Base-by-base conservation (phyloP, 2,888 invertebrate genomes). In the Neria commutata region DNA sequence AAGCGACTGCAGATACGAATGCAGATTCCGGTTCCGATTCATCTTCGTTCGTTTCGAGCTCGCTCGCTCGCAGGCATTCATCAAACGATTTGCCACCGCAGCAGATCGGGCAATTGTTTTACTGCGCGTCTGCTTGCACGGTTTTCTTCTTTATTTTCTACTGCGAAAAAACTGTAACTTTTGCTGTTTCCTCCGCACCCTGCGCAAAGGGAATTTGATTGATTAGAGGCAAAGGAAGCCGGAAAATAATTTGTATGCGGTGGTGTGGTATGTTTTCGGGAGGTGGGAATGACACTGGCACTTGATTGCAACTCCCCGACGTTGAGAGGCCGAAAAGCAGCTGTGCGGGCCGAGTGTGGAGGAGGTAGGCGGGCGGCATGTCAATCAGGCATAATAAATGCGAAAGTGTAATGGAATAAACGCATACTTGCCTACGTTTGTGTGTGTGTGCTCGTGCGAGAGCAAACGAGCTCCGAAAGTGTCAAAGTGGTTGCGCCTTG, bases 11-110 rank as follows among this genome's bases (percentile, higher is more conserved):
- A 54, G 70, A 75, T 73, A 69, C 69, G 67, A 65, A 67, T 67
- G 71, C 60, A 54, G 65, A 59, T 61, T 61, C 47, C 21, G 52
- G 40, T 53, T 55, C 54, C 34, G 58, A 60, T 66, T 57, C 63
- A 54, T 56, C 11, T 52, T 29, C 45, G 25, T 58, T 3, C 11
- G 46, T 11, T 51, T 19, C n/a, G 5, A 5, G 3, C 24, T 56
- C 54, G 48, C 54, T 48, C 67, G 72, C 70, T 62, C 3, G 62
- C 53, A 67, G 74, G 67, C 67, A 70, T 75, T 73, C 75, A 69
- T 68, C 72, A 72, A 73, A 70, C 67, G 75, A 65, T 53, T 56
- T 53, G 56, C 52, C 42, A 56, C 40, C 29, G 55, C 37, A 50
- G 50, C 54, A 54, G 16, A 21, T 17, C 21, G 42, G 42, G 42